Conservation (phyloP, 2,113 vertebrate species). For the Notarius quadriscutis region DNA sequence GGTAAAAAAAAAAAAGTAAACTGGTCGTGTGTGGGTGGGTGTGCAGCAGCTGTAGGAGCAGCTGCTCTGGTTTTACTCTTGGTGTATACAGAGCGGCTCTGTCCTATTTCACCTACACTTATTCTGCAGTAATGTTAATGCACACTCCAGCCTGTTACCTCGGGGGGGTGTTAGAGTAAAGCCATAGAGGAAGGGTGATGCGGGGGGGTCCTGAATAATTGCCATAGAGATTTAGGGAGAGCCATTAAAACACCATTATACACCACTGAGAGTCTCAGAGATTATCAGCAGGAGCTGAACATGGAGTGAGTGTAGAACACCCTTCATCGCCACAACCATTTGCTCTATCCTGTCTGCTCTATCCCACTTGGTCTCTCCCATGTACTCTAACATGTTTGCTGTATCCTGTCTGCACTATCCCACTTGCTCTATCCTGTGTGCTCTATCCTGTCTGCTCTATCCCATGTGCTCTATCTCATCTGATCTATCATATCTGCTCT, state of each 20-base stretch:
- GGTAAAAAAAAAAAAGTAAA: neutral
- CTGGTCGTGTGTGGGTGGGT: constrained; percentile 17
- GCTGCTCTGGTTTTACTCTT: constrained; percentile 29
- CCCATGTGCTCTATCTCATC: neutral
- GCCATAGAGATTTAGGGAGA: constrained; percentile 29
- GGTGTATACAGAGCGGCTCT: constrained; percentile 22
- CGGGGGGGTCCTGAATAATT: constrained; percentile 21
- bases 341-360: neutral
- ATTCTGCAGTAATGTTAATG: constrained; percentile 29
- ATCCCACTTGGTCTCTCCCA: neutral
- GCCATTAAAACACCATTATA: constrained; percentile 40
- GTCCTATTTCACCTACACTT: constrained; percentile 40
- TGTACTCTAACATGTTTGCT: neutral
- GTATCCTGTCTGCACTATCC: neutral
- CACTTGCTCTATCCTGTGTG: neutral
- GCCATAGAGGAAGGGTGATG: neutral
- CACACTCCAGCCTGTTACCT: constrained; percentile 14
- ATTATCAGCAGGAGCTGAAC: constrained; percentile 27
- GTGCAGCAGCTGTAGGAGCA: constrained; percentile 26
- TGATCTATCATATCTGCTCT: no score
- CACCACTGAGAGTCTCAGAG: constrained; percentile 9
- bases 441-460: neutral
- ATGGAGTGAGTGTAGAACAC: neutral
- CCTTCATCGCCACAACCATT: neutral
- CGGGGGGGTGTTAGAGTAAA: neutral